Evolutionary conservation across 2,888 invertebrate species (phyloP), one percentile per base, ranked within the genome.

Genomic region (Oegoconia quadripuncta): DNA sequence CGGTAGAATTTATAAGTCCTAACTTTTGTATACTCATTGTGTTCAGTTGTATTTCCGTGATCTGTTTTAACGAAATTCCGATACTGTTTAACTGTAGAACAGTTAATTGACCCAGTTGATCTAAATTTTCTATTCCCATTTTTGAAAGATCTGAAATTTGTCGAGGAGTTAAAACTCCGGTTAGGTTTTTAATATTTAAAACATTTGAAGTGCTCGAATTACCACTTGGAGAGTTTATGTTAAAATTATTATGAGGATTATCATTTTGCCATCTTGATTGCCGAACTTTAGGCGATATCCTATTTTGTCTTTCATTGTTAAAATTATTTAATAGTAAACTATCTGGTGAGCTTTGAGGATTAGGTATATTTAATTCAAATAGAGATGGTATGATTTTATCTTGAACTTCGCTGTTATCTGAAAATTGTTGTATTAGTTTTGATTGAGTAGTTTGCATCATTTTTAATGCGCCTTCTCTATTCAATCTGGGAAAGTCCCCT

Each of bases 401-500:
- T 17, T 25, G 20, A 52, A 72, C 78, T 44, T 79, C 78, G 46
- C 75, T 78, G 39, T 50, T 51, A 27, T 82, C 80, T 37, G 59
- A 47, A 46, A 52, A 61, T 56, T 87, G 84, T 55, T 84, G 83
- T 48, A 77, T 70, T 60, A 88, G 63, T 59, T 78, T 83, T 42
- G 65, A 47, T 65, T 88, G 87, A 39, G 87, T 87, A 9, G 72
- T 71, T 54, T 83, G 78, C 46, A 88, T 80, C 86, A 90, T 89
- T 64, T 89, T 79, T 54, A 90, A 68, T 0, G 95, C 95, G 46
- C 92, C 92, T 59, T 95, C 95, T 42, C 95, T 89, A 54, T 92
- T 93, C 46, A 96, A 86, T 41, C 96, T 88, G 28, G 96, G 95
- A 59, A 96, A 96, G 66, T 95, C 95, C n/a, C 96, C 96, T 37